A percentile compares a stretch with the other conserved stretches of the same genome.
Conservation (phyloP, 2,888 invertebrate species). For the Empis stercorea region DNA sequence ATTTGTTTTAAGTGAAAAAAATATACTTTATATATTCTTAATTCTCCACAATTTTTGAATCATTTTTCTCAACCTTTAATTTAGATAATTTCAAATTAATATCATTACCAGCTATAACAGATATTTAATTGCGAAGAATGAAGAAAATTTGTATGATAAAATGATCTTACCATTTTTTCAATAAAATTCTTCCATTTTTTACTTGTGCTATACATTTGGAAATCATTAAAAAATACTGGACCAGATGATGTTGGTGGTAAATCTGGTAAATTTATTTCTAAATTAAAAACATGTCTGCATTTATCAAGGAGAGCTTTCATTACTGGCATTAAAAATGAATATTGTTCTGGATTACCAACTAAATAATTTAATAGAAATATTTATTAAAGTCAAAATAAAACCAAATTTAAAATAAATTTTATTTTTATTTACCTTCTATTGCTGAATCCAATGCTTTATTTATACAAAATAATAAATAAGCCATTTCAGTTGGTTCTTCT, state of each 20-base stretch:
- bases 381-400: not conserved
- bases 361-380: too few species aligned
- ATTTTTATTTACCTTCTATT: conserved; percentile 31
- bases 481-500: conserved; percentile 42
- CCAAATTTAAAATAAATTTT: not conserved
- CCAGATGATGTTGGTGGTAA: conserved; percentile 41
- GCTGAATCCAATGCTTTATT: conserved; percentile 37
- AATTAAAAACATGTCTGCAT: conserved; percentile 29
- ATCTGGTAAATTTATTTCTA: conserved; percentile 34
- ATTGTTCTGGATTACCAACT: conserved; percentile 43
- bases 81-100: too few species aligned
- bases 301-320: conserved; percentile 48
- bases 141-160: conserved; percentile 7
- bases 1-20: too few species aligned
- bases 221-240: conserved; percentile 47
- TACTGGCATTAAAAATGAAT: conserved; percentile 47
- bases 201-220: conserved; percentile 41
- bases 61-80: too few species aligned
- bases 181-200: conserved; percentile 44
- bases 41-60: too few species aligned
- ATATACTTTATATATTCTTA: too few species aligned
- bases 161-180: conserved; percentile 40
- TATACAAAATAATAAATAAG: conserved; percentile 39
- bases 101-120: too few species aligned
- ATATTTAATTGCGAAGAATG: too few species aligned